phyloP scores from a whole-genome alignment of 2,888 invertebrate species.

The Endomychus coccineus region DNA sequence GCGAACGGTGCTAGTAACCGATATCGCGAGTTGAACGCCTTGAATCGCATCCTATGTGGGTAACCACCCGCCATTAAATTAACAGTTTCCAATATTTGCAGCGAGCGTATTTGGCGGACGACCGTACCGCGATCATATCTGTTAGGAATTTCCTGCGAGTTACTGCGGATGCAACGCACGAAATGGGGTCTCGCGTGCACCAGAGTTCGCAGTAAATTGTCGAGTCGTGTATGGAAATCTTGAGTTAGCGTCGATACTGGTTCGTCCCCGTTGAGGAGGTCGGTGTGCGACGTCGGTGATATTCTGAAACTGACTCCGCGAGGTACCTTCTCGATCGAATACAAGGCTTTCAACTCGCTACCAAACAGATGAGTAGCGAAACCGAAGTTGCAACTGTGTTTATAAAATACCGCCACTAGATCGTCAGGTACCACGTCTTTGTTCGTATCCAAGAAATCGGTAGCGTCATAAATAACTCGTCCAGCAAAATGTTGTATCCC shows the following conservation, averaged over 20 bases:
- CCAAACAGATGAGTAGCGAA: constrained; percentile 95
- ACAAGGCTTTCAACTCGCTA: constrained; percentile 78
- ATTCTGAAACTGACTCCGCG: constrained; percentile 78
- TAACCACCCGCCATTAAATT: constrained; percentile 93
- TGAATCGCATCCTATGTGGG: constrained; percentile 91
- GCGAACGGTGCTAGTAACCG: constrained; percentile 76
- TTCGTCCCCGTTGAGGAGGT: constrained; percentile 74
- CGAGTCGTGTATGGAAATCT: constrained; percentile 90
- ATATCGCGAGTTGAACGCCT: constrained; percentile 83
- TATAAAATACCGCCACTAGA: constrained; percentile 85
- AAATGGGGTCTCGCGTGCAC: constrained; percentile 93
- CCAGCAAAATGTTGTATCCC: constrained; percentile 88
- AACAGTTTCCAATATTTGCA: constrained; percentile 85
- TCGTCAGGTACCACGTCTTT: constrained; percentile 89
- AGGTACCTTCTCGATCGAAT: constrained; percentile 66
- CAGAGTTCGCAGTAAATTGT: constrained; percentile 82
- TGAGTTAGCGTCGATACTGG: constrained; percentile 85
- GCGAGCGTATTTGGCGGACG: constrained; percentile 79
- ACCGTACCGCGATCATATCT: constrained; percentile 78
- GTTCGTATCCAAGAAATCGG: constrained; percentile 85
- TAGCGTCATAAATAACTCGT: constrained; percentile 79
- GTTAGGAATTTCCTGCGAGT: constrained; percentile 72
- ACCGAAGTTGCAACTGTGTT: constrained; percentile 90
- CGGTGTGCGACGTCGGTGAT: constrained; percentile 81
- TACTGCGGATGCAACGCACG: constrained; percentile 86